Evolutionary conservation across 2,113 vertebrate species (phyloP).

Genomic region (Hoplias malabaricus): DNA sequence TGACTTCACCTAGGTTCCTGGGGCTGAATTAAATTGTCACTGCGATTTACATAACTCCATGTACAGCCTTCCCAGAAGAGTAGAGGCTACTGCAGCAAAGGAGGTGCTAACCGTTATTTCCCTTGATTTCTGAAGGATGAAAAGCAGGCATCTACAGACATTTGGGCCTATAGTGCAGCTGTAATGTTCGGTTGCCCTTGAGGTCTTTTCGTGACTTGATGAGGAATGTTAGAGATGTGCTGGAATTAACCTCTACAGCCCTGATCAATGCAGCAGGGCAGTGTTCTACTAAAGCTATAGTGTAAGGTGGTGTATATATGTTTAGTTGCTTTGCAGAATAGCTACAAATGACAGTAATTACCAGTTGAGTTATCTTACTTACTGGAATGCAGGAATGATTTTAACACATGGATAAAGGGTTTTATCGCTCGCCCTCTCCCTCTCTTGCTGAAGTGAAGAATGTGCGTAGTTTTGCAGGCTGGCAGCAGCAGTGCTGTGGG

Average conservation of each 20-base stretch:
- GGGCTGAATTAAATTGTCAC: not conserved
- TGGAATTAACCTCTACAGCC: not conserved
- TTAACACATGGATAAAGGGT: not conserved
- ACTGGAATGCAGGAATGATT: conserved; percentile 4
- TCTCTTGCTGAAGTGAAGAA: not conserved
- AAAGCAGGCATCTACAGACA: not conserved
- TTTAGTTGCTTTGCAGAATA: not conserved
- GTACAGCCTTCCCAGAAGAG: not conserved
- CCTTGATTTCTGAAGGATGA: not conserved
- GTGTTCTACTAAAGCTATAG: not conserved
- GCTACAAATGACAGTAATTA: not conserved
- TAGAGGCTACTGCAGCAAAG: not conserved
- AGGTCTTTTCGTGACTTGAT: not conserved
- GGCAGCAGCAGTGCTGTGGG: conserved; percentile 19
- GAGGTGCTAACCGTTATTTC: not conserved
- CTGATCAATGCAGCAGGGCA: not conserved
- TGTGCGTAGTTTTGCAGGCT: not conserved
- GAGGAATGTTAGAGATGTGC: no score
- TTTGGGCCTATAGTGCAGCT: not conserved
- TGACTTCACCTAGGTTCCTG: not conserved
- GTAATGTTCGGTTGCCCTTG: not conserved
- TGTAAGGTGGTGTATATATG: not conserved
- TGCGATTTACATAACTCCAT: not conserved
- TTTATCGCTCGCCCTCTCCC: not conserved
- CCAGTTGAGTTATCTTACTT: conserved; percentile 14